Evolutionary conservation across 1,140 invertebrate species (phyloP), one percentile per base, ranked within the genome.

Genomic region (Bursaphelenchus mucronatus): DNA sequence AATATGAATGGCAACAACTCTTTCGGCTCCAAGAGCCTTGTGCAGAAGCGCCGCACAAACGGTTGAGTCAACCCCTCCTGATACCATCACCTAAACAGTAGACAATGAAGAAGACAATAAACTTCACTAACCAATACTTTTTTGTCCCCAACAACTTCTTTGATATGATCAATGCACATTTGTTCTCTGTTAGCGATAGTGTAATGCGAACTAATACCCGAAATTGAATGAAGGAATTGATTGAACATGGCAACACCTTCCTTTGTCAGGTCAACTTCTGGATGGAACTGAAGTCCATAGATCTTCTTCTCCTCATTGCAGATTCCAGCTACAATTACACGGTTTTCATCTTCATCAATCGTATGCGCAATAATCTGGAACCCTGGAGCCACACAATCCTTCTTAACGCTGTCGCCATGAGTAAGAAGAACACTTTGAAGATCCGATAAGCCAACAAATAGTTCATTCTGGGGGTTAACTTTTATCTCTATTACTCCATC

Each of bases 231-330:
- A 53, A 98, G 84, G 83, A 98, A 99, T 83, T 97, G 97, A 46
- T 88, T 88, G 67, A 98, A 83, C 87, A 98, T 97, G 65, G 87
- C 84, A 83, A 88, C 88, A 40, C 96, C 95, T 81, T 95, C 89
- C 8, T 87, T 85, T 7, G 94, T 96, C 63, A 98, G 86, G 84
- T 97, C 94, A 49, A 96, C 92, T 65, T 83, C 84, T 0, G 92
- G 92, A 83, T 98, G 95, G 84, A 98, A 99, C 84, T 99, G 95
- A 52, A 98, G 89, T 21, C 95, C 95, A 82, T 95, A 99, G 40
- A 97, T 86, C 55, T 89, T 87, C 78, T 89, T 84, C 78, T 91
- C 89, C 73, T 96, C 92, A 84, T 92, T 93, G 57, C 89, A 89
- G 79, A 99, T 92, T 46, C 89, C 93, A 17, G 71, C 69, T 7